A percentile compares a stretch with the other conserved stretches of the same genome.
Evolutionary conservation across 2,113 vertebrate species (phyloP).

Genomic region (Rhipidura dahli): DNA sequence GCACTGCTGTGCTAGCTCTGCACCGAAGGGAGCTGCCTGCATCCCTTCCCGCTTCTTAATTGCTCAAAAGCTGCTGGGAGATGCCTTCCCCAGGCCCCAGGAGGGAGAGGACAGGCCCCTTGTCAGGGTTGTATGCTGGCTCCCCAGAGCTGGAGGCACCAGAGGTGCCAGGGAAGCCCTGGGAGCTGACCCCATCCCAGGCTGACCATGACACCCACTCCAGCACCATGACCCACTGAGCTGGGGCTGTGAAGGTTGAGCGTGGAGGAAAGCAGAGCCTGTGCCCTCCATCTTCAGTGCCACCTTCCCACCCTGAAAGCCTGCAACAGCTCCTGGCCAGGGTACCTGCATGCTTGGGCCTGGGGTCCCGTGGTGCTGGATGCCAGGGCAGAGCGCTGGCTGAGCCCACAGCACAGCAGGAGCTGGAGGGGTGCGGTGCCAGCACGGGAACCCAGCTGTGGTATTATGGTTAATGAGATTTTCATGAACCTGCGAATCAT

Average conservation of each 20-base stretch:
- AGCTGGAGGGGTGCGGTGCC: not conserved
- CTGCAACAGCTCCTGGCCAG: not conserved
- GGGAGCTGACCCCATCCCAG: not conserved
- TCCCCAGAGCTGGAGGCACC: not conserved
- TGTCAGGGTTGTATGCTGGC: rapidly evolving
- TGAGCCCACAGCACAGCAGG: rapidly evolving
- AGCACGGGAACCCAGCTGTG: not conserved
- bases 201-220: rapidly evolving
- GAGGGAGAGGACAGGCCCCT: not conserved
- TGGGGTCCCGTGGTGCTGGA: not conserved
- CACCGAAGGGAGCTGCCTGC: not conserved
- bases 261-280: rapidly evolving
- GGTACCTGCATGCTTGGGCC: too few species aligned
- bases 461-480: constrained; percentile 61
- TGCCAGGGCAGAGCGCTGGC: not conserved
- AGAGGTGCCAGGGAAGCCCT: rapidly evolving
- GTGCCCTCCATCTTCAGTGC: not conserved
- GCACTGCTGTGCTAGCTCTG: not conserved
- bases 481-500: constrained; percentile 1
- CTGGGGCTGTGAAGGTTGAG: not conserved
- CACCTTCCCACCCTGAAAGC: not conserved
- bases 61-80: not conserved
- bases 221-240: not conserved
- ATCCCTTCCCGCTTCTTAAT: not conserved
- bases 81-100: not conserved